phyloP scores from a whole-genome alignment of 2,888 invertebrate species.

The Melanostoma scalare region DNA sequence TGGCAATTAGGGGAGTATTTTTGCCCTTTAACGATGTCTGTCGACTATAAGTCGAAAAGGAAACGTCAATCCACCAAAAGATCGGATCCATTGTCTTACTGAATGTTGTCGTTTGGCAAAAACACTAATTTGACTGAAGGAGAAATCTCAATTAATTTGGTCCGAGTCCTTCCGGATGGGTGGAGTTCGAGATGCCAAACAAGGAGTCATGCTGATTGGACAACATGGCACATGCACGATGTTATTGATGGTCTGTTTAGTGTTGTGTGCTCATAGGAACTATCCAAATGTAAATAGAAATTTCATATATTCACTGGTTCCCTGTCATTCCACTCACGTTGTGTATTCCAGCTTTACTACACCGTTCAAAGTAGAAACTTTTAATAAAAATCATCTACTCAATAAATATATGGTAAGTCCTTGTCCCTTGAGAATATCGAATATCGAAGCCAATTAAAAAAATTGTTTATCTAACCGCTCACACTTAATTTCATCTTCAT shows the following conservation, averaged over 20 bases:
- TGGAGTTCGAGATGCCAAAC: background rate
- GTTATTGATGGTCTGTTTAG: background rate
- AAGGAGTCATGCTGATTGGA: slow-evolving; percentile 9
- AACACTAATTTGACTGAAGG: slow-evolving; percentile 48
- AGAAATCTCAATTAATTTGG: slow-evolving; percentile 57
- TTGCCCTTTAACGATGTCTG: slow-evolving; percentile 50
- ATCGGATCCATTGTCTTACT: slow-evolving; percentile 31
- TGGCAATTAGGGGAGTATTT: slow-evolving; percentile 48
- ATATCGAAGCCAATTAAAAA: slow-evolving; percentile 18
- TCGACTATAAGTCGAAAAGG: slow-evolving; percentile 38
- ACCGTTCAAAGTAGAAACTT: too few species aligned
- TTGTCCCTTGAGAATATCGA: background rate
- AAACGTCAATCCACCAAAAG: slow-evolving; percentile 44
- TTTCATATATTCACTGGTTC: too few species aligned
- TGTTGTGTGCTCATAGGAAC: too few species aligned
- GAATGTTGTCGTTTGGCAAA: slow-evolving; percentile 51
- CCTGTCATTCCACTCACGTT: too few species aligned
- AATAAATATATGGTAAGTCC: too few species aligned
- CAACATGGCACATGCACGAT: slow-evolving; percentile 2
- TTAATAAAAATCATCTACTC: too few species aligned
- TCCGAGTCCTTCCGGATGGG: slow-evolving; percentile 4
- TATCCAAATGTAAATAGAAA: too few species aligned
- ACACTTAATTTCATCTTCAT: slow-evolving; percentile 49
- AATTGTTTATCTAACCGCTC: slow-evolving; percentile 12
- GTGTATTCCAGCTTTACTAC: too few species aligned